These are phyloP conservation scores for Steinernema khuongi DNA, from an alignment of 1,140 invertebrate genomes.

Conservation along the genomic window DNA sequence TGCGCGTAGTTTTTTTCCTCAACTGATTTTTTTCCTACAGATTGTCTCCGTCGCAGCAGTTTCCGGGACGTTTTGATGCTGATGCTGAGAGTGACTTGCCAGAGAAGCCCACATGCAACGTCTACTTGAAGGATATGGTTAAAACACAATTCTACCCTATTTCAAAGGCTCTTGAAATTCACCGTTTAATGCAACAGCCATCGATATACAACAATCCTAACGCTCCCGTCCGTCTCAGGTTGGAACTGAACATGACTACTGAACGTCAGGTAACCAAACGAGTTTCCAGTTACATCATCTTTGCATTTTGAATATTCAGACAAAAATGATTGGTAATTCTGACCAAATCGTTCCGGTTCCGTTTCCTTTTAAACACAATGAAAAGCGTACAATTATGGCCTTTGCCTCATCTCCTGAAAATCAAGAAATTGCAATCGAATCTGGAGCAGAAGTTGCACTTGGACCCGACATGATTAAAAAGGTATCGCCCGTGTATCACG, in stretches of 20 bases:
- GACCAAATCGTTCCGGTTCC: slow-evolving; percentile 54
- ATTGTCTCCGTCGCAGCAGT: slow-evolving; percentile 50
- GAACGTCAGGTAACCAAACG: slow-evolving; percentile 39
- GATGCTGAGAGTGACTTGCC: slow-evolving; percentile 43
- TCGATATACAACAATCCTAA: slow-evolving; percentile 53
- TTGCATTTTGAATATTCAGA: slow-evolving; percentile 37
- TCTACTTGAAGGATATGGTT: slow-evolving; percentile 41
- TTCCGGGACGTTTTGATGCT: slow-evolving; percentile 44
- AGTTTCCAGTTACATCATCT: neutral
- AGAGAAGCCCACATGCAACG: slow-evolving; percentile 37
- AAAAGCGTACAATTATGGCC: slow-evolving; percentile 55
- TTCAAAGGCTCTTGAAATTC: slow-evolving; percentile 46
- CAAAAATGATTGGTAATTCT: slow-evolving; percentile 50
- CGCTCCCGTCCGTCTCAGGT: slow-evolving; percentile 47
- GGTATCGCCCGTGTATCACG: slow-evolving; percentile 14
- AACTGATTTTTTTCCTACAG: slow-evolving; percentile 37
- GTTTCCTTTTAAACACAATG: slow-evolving; percentile 50
- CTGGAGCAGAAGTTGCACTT: slow-evolving; percentile 54
- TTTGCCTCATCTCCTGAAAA: slow-evolving; percentile 44
- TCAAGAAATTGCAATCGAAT: slow-evolving; percentile 47
- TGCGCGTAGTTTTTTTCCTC: slow-evolving; percentile 21
- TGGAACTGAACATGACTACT: slow-evolving; percentile 56
- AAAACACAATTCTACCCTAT: slow-evolving; percentile 51
- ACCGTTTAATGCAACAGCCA: slow-evolving; percentile 49
- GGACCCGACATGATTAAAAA: slow-evolving; percentile 56